Conservation (phyloP, 1,140 invertebrate species). For the Teleogryllus occipitalis region DNA sequence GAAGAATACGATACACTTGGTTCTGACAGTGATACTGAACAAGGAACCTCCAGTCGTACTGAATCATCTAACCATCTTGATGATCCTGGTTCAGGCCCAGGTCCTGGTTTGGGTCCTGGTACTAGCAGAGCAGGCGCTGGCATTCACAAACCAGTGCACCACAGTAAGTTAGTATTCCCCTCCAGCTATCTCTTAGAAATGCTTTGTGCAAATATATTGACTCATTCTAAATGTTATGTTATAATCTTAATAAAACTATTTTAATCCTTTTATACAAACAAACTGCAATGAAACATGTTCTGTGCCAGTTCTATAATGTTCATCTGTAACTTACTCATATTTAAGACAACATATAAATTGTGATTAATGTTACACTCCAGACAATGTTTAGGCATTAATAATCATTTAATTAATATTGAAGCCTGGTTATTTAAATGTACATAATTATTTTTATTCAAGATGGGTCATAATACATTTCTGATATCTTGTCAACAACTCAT, state of each 20-base stretch:
- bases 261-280: not conserved
- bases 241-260: not conserved
- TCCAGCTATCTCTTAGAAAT: constrained; percentile 20
- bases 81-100: constrained; percentile 35
- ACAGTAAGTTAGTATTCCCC: constrained; percentile 52
- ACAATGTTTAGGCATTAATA: too few species aligned
- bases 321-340: too few species aligned
- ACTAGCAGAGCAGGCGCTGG: constrained; percentile 32
- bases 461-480: too few species aligned
- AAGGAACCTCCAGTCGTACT: constrained; percentile 41
- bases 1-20: constrained; percentile 52
- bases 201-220: not conserved
- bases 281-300: too few species aligned
- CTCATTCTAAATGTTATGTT: not conserved
- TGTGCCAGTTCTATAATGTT: too few species aligned
- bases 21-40: constrained; percentile 47
- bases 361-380: too few species aligned
- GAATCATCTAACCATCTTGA: constrained; percentile 45
- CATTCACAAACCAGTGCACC: constrained; percentile 46
- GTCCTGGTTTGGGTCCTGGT: constrained; percentile 33
- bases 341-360: too few species aligned
- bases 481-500: too few species aligned
- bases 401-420: too few species aligned
- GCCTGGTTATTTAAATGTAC: too few species aligned
- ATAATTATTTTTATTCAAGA: too few species aligned